A percentile compares a stretch with the other conserved stretches of the same genome.
Evolutionary conservation across 2,888 invertebrate species (phyloP).

Genomic region (Dione juno): DNA sequence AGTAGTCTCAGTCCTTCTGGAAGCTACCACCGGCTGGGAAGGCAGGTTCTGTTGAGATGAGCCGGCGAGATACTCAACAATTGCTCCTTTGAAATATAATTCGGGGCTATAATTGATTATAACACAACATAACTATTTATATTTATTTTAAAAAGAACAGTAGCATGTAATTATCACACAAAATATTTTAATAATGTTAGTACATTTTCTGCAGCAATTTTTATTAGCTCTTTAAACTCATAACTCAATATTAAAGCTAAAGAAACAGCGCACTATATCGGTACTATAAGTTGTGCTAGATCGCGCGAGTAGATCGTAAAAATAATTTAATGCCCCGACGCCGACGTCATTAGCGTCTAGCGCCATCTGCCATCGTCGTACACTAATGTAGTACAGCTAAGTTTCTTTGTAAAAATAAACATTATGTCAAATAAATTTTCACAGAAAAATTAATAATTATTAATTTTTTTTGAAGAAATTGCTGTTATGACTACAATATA

Average conservation of each 20-base stretch:
- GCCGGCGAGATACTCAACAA: too few species aligned
- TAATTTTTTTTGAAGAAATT: conserved; percentile 4
- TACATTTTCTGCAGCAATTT: conserved; percentile 33
- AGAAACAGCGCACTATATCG: conserved; percentile 37
- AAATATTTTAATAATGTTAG: conserved; percentile 39
- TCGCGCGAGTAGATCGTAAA: conserved; percentile 70
- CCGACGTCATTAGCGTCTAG: conserved; percentile 69
- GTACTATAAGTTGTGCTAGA: conserved; percentile 28
- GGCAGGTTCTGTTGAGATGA: too few species aligned
- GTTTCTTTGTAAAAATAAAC: conserved; percentile 37
- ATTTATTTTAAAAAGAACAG: neutral
- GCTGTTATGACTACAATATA: conserved; percentile 9
- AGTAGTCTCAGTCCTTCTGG: too few species aligned
- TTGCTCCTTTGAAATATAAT: too few species aligned
- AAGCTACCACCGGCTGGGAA: too few species aligned
- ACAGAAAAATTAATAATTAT: conserved; percentile 22
- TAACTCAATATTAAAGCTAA: conserved; percentile 45
- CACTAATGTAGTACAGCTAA: conserved; percentile 44
- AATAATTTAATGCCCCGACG: conserved; percentile 76
- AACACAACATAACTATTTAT: neutral
- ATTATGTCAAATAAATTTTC: conserved; percentile 26
- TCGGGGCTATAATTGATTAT: neutral
- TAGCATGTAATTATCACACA: conserved; percentile 31
- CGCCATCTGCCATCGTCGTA: conserved; percentile 63
- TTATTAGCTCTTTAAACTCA: conserved; percentile 42